Evolutionary conservation across 2,888 invertebrate species (phyloP), one percentile per base, ranked within the genome.

Genomic region (Agriopis aurantiaria): DNA sequence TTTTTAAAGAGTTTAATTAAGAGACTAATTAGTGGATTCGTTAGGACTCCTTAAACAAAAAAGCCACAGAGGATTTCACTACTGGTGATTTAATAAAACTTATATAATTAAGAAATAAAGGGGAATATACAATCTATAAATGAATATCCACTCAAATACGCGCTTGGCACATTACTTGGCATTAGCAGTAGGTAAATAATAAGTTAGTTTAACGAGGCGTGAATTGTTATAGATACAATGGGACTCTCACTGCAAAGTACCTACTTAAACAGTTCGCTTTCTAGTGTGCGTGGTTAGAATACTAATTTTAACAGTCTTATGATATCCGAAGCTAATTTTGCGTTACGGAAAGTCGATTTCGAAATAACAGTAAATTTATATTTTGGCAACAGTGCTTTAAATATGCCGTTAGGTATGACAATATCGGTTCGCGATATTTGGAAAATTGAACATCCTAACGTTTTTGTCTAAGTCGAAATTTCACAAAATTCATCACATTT

Each of bases 141-240:
- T 60, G 46, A 52, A 57, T 57, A 14, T 58, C 3, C 33, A 33
- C 33, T 33, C 33, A 33, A 33, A 33, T 33, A 53, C 57, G 57
- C 53, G 48, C 57, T 65, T 45, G 8, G 45, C 8, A 46, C 17
- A 17, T 49, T 49, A 14, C n/a, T 49, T 58, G n/a, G 41, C 53
- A 52, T 23, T 17, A 55, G 49, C 46, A 7, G 45, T 17, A 53
- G 8, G 40, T 55, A 33, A 33, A n/a, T 43, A 65, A 65, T 56
- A 60, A 60, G 33, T 60, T 62, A 58, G 63, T 71, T 67, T 60
- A 71, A 71, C 75, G 75, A 75, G 56, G 69, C 73, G 71, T 75
- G 67, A 75, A 75, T 60, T 64, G 69, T 71, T 72, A 65, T 60
- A 68, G 71, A 69, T 65, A 77, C 76, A 77, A 77, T 72, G 74